Conservation (phyloP, 2,888 invertebrate genomes). For the Tridacna gigas region DNA sequence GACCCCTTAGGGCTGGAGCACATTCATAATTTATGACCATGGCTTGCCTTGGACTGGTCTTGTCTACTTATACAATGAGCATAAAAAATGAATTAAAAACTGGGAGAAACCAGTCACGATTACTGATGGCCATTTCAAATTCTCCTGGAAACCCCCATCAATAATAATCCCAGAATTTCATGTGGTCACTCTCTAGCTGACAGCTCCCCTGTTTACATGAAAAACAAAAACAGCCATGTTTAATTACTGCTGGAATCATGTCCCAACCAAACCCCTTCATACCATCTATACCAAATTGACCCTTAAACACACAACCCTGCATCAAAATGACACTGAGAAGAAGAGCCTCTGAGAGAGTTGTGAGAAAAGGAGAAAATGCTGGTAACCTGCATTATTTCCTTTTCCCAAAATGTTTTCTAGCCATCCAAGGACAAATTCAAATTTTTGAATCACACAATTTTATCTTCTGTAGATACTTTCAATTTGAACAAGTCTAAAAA, state of each 20-base stretch:
- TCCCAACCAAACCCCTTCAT: not conserved
- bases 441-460: no score
- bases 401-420: no score
- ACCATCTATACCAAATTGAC: not conserved
- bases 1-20: no score
- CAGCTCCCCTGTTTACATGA: conserved; percentile 23
- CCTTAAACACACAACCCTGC: not conserved
- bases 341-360: not conserved
- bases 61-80: conserved; percentile 36
- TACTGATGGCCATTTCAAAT: conserved; percentile 40
- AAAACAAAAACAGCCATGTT: conserved; percentile 32
- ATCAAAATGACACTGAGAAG: not conserved
- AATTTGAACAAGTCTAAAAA: no score
- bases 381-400: no score
- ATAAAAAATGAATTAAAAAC: conserved; percentile 45
- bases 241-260: conserved; percentile 14
- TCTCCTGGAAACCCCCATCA: conserved; percentile 1
- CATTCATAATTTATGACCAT: no score
- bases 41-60: not conserved
- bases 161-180: conserved; percentile 3
- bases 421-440: no score
- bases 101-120: conserved; percentile 29
- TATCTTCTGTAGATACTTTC: no score
- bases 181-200: conserved; percentile 30
- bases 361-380: not conserved